These are phyloP conservation scores for Cydia amplana DNA, from an alignment of 1,140 invertebrate genomes.

Conservation along the genomic window DNA sequence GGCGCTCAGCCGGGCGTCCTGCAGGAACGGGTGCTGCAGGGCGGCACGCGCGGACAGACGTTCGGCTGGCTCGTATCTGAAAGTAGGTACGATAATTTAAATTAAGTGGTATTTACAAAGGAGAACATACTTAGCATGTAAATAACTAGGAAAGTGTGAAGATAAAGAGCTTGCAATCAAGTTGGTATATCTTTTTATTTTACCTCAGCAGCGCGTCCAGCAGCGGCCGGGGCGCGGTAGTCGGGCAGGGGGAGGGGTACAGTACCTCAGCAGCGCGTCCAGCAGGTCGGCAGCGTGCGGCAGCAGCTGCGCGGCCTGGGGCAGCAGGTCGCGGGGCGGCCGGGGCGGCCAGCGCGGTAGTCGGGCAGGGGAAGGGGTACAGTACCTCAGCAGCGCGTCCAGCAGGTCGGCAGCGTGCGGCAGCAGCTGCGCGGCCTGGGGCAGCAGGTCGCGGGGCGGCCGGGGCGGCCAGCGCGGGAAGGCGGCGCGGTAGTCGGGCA, in stretches of 20 bases:
- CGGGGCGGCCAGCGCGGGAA: neutral
- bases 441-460: slow-evolving; percentile 76
- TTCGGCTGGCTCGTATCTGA: slow-evolving; percentile 53
- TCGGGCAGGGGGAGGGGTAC: no score
- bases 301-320: slow-evolving; percentile 42
- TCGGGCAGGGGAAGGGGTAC: neutral
- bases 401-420: slow-evolving; percentile 54
- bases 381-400: slow-evolving; percentile 58
- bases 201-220: slow-evolving; percentile 46
- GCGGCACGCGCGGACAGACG: slow-evolving; percentile 59
- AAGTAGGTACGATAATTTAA: no score
- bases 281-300: slow-evolving; percentile 54
- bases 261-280: slow-evolving; percentile 61
- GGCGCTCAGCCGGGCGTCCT: slow-evolving; percentile 52
- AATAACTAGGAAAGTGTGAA: no score
- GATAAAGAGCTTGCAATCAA: no score
- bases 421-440: slow-evolving; percentile 42
- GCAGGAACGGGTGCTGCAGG: slow-evolving; percentile 55
- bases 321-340: slow-evolving; percentile 76
- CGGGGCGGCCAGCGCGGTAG: slow-evolving; percentile 1
- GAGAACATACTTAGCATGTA: no score
- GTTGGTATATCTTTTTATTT: neutral
- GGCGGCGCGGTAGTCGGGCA: neutral
- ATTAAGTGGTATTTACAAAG: no score
- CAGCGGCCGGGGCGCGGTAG: no score